Percentiles rank a stretch among this genome's conserved stretches.
Evolutionary conservation across 1,140 invertebrate genomes (phyloP).

Genomic region (Drosophila oshimai): DNA sequence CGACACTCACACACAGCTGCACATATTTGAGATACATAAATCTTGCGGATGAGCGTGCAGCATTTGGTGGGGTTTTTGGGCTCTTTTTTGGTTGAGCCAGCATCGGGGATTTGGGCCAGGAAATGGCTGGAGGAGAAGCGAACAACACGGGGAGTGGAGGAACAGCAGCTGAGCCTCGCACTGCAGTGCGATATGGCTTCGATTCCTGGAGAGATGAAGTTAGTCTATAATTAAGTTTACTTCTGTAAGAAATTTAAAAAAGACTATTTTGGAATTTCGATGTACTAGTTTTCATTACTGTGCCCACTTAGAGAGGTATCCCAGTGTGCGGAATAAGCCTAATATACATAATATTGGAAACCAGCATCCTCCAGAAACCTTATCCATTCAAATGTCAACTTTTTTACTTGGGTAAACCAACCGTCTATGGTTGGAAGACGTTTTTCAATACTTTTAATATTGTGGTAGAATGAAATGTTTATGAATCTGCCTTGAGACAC

Average conservation of each 20-base stretch:
- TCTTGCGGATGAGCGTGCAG: constrained; percentile 75
- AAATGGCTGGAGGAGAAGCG: neutral
- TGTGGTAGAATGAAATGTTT: no score
- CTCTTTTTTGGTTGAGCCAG: constrained; percentile 39
- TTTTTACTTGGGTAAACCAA: no score
- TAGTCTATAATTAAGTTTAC: neutral
- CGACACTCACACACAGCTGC: constrained; percentile 34
- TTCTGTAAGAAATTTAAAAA: neutral
- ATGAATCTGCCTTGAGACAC: no score
- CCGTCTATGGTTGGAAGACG: no score
- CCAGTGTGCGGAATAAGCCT: no score
- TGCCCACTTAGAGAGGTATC: no score
- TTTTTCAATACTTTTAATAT: no score
- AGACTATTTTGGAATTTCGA: neutral
- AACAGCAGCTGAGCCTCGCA: constrained; percentile 24
- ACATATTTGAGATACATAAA: constrained; percentile 78
- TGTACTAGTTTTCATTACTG: no score
- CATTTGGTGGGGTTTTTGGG: constrained; percentile 41
- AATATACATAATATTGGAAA: no score
- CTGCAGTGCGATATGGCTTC: constrained; percentile 3
- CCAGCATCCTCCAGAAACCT: no score
- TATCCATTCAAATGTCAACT: no score
- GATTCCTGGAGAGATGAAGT: neutral
- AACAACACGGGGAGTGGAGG: neutral
- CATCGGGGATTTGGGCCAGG: constrained; percentile 23